Base-by-base conservation (phyloP, 35 echinoderm and acorn worm species). In the Anneissia japonica region DNA sequence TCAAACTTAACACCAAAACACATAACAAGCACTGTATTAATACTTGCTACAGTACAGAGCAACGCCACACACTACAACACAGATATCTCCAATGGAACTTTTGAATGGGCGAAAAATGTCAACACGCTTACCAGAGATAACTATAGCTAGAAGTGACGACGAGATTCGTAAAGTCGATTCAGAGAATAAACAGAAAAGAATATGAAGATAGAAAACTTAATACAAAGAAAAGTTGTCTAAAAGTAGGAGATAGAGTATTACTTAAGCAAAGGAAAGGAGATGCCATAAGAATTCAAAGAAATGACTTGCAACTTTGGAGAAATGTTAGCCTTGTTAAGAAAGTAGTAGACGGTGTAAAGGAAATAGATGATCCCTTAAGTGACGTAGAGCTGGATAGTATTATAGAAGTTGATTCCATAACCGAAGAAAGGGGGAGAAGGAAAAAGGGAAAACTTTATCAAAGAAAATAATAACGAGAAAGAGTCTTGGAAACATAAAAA, bases 191-290 rank as follows among this genome's bases (percentile, higher is more conserved):
- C 0, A 28, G n/a, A 87, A 81, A 88, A 72, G 32, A 45, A 32
- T 11, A 39, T 32, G 76, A 1, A 64, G 51, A 64, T 64, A 64
- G 11, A 23, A 2, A 64, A 16, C 21, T 64, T 3, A 9, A 64
- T 64, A 46, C 35, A 36, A 83, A 89, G 33, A 2, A 79, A 4
- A 51, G 74, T 0, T 56, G 72, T 23, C 39, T 92, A 6, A 55
- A 79, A 51, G 55, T 90, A 74, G 94, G 87, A 74, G 77, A 90
- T n/a, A 41, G 31, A 37, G 90, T 92, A 23, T 83, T 92, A 92
- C 76, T 96, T 26, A 92, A 89, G n/a, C 86, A 72, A 35, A 41
- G 85, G 77, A 82, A 79, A 30, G 31, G 74, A 35, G 73, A 46
- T 12, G n/a, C n/a, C n/a, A n/a, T n/a, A n/a, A n/a, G n/a, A n/a